Evolutionary conservation across 2,888 invertebrate species (phyloP), one percentile per base, ranked within the genome.

Genomic region (Drosophila maculinotata): DNA sequence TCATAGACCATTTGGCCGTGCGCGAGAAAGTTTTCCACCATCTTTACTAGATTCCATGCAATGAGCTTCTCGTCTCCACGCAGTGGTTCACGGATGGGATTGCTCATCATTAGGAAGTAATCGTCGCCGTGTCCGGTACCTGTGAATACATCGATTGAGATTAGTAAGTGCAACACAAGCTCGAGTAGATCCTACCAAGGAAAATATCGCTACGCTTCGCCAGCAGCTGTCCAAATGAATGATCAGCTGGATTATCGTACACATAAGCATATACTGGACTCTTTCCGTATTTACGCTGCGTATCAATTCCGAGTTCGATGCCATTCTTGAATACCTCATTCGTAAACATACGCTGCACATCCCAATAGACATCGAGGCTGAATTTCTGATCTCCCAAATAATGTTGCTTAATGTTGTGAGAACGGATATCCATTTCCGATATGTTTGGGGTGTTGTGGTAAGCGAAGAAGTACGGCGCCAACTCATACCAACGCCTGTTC

Each of bases 251-350:
- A 20, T 20, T 20, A 20, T 20, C 20, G 87, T 94, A 95, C 12
- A 93, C 92, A 88, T 95, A 95, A 64, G 94, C 4, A 20, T 20
- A 20, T 2, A 20, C 20, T 3, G 20, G 20, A 20, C 20, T 20
- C 4, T 4, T 20, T 20, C 20, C 20, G 20, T 20, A 20, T 20
- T 20, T 20, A 4, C 20, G 20, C 2, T 20, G 20, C 20, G 92
- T 77, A 76, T 93, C 93, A 0, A 94, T 93, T 12, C 94, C 91
- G 65, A 93, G 93, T 45, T 94, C 93, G 0, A 94, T 93, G 36
- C 94, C 94, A 1, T 90, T 92, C 0, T 92, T 90, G 86, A 95
- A 95, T 0, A 94, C 90, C n/a, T 95, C 92, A 89, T 96, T 95
- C 0, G 95, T 92, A 0, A 95, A 91, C 82, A 95, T 93, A 92